Conservation (phyloP, 2,888 invertebrate species). For the Trichopoda pennipes region DNA sequence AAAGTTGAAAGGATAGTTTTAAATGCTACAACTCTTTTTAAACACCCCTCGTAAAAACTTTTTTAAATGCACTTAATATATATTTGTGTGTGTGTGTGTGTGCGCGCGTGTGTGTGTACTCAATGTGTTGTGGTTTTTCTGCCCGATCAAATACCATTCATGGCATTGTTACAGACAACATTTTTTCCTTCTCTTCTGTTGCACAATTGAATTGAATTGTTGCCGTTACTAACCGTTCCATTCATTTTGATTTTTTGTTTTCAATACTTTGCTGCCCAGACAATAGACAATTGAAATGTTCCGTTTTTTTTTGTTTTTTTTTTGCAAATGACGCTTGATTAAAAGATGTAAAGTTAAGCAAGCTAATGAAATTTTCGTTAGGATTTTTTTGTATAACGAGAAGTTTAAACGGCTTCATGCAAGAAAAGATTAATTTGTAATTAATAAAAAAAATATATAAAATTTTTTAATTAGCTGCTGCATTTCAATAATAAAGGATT, state of each 20-base stretch:
- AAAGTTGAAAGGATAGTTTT: too few relatives aligned
- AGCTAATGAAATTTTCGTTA: constrained; percentile 4
- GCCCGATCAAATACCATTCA: constrained; percentile 60
- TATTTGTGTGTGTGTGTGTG: constrained; percentile 3
- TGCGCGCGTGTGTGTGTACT: constrained; percentile 15
- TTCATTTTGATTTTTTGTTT: constrained; percentile 26
- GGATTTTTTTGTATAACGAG: neutral
- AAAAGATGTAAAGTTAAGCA: constrained; percentile 60
- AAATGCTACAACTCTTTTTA: neutral
- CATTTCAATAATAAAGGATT: too few relatives aligned
- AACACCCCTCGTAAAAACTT: neutral
- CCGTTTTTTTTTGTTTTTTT: neutral
- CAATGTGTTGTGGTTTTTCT: constrained; percentile 61
- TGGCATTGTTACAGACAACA: constrained; percentile 58
- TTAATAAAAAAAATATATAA: neutral
- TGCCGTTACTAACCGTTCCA: constrained; percentile 47
- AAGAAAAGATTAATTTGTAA: neutral
- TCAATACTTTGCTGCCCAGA: constrained; percentile 48
- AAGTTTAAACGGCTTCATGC: constrained; percentile 11
- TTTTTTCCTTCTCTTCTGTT: constrained; percentile 36
- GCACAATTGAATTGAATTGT: constrained; percentile 60
- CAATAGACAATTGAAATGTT: constrained; percentile 61
- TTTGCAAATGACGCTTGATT: constrained; percentile 48
- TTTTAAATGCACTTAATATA: constrained; percentile 35
- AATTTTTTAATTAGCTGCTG: too few relatives aligned